phyloP scores from a whole-genome alignment of 2,888 invertebrate genomes.

The Agrotis ipsilon region DNA sequence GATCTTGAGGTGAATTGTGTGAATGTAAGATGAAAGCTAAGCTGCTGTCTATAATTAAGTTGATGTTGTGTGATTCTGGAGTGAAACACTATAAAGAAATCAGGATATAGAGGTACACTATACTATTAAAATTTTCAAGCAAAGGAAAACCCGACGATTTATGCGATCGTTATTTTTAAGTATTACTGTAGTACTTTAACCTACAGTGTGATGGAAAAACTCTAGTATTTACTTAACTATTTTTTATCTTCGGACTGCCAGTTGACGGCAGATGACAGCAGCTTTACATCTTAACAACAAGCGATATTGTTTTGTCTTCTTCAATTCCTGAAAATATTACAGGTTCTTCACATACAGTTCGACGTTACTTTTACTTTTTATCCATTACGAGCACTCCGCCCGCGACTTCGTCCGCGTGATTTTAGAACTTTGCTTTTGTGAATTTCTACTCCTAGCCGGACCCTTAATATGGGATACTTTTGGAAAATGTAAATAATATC shows the following conservation, averaged over 20 bases:
- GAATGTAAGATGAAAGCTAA: slow-evolving; percentile 3
- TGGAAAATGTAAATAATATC: too few relatives aligned
- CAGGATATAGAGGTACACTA: not conserved
- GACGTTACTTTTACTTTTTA: too few relatives aligned
- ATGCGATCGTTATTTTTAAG: not conserved
- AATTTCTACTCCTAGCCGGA: too few relatives aligned
- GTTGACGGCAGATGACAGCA: not conserved
- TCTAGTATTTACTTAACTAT: too few relatives aligned
- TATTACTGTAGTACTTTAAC: not conserved
- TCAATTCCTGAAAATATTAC: not conserved
- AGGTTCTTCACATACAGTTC: not conserved
- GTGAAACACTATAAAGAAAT: not conserved
- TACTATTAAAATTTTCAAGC: not conserved
- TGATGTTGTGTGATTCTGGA: slow-evolving; percentile 7
- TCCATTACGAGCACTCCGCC: too few relatives aligned
- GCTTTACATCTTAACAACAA: not conserved
- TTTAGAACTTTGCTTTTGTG: too few relatives aligned
- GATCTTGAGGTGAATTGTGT: slow-evolving; percentile 1
- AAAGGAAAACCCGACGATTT: too few relatives aligned
- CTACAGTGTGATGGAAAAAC: not conserved
- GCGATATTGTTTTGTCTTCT: not conserved
- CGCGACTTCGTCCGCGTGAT: too few relatives aligned
- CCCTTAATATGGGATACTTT: too few relatives aligned
- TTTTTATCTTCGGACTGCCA: not conserved
- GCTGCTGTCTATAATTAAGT: slow-evolving; percentile 1